phyloP scores from a whole-genome alignment of 2,797 vertebrate genomes.

The Protosalanx chinensis region DNA sequence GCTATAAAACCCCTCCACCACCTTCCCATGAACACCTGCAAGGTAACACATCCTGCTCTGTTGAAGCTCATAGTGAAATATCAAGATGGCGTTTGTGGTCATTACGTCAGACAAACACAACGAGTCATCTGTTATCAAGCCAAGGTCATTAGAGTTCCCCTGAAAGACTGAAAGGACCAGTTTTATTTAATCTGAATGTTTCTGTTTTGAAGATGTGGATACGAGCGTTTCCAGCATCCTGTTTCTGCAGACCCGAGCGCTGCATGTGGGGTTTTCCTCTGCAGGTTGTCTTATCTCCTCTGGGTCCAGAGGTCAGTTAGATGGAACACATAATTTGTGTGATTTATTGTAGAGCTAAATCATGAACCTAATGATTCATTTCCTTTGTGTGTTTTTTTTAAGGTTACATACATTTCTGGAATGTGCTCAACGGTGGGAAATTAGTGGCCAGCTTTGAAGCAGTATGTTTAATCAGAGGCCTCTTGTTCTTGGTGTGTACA shows the following conservation, averaged over 20 bases:
- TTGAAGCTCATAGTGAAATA: neutral
- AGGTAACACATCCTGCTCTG: conserved; percentile 44
- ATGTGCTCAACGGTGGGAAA: conserved; percentile 55
- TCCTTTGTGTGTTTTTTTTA: conserved; percentile 38
- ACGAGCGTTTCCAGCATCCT: conserved; percentile 59
- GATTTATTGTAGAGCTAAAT: neutral
- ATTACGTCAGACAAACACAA: neutral
- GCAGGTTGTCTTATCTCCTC: conserved; percentile 65
- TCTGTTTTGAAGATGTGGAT: conserved; percentile 51
- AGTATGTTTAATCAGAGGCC: conserved; percentile 51
- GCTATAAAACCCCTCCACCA: conserved; percentile 49
- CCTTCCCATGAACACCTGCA: conserved; percentile 26
- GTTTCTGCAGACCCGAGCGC: conserved; percentile 62
- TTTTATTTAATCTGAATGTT: neutral
- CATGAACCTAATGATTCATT: conserved; percentile 34
- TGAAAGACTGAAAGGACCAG: too few species aligned
- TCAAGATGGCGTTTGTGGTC: neutral
- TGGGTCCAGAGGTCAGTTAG: conserved; percentile 59
- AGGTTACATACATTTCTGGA: conserved; percentile 73
- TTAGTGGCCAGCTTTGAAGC: conserved; percentile 69
- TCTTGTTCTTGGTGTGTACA: conserved; percentile 9
- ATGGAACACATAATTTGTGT: conserved; percentile 9
- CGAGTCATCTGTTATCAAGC: too few species aligned
- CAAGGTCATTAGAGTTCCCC: too few species aligned
- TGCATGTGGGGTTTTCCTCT: conserved; percentile 48